Percentiles rank a stretch among this genome's conserved stretches.
Evolutionary conservation across 2,888 invertebrate species (phyloP).

Genomic region (Cataglyphis livida): DNA sequence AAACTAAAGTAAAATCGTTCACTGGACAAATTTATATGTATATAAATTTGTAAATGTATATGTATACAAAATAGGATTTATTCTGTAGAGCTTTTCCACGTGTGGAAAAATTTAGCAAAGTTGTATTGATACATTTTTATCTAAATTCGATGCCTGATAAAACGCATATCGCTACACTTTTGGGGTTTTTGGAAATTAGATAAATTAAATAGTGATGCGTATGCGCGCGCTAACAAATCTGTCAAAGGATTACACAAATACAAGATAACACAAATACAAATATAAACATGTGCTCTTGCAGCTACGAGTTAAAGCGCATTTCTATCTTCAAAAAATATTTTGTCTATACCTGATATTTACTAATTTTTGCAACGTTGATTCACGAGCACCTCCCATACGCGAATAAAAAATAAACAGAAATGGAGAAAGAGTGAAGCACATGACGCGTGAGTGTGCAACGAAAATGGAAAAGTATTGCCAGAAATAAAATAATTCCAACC

Average conservation of each 20-base stretch:
- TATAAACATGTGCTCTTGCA: neutral
- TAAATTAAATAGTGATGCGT: conserved; percentile 20
- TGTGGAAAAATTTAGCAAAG: neutral
- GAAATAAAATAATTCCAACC: conserved; percentile 26
- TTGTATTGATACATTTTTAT: conserved; percentile 45
- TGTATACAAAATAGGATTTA: conserved; percentile 22
- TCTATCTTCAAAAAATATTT: neutral
- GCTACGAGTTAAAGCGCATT: neutral
- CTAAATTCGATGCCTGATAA: conserved; percentile 8
- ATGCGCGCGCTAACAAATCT: conserved; percentile 3
- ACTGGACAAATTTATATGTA: neutral
- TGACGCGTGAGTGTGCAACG: neutral
- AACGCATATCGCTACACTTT: conserved; percentile 14
- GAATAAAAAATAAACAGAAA: conserved; percentile 8
- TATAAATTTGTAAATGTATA: neutral
- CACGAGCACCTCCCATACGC: neutral
- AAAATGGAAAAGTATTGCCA: neutral
- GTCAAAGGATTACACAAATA: neutral
- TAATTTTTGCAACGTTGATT: conserved; percentile 4
- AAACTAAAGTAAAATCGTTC: neutral
- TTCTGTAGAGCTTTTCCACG: conserved; percentile 4
- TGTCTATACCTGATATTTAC: neutral
- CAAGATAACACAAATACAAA: neutral
- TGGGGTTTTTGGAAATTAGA: conserved; percentile 25
- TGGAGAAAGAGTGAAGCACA: neutral